Percentiles rank a stretch among this genome's conserved stretches.
phyloP scores from a whole-genome alignment of 64 coral and sea anemone species.

The Porites australiensis region DNA sequence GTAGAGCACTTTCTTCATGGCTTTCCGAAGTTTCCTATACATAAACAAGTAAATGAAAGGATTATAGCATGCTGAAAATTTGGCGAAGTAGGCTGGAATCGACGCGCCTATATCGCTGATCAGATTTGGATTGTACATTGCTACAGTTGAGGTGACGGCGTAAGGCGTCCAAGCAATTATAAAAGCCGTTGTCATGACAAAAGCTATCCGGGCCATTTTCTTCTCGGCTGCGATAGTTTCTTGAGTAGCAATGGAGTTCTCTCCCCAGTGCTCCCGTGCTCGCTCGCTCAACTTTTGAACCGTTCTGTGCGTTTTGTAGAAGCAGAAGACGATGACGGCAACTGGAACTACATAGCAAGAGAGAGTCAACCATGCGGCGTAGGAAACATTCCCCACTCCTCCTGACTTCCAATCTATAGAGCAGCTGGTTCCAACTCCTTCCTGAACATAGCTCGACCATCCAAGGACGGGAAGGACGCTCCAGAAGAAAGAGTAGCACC shows the following conservation, averaged over 20 bases:
- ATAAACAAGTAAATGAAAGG: conserved; percentile 37
- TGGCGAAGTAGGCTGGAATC: conserved; percentile 36
- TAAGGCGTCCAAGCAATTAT: conserved; percentile 41
- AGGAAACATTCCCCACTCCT: background rate
- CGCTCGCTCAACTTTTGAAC: background rate
- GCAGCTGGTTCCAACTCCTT: conserved; percentile 56
- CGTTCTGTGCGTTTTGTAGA: background rate
- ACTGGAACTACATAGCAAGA: conserved; percentile 38
- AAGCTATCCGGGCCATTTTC: background rate
- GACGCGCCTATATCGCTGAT: conserved; percentile 1
- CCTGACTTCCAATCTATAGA: conserved; percentile 35
- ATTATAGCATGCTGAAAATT: conserved; percentile 37
- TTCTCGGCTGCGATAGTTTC: background rate
- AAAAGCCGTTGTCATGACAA: conserved; percentile 9
- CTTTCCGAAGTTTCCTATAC: background rate
- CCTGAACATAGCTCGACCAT: conserved; percentile 38
- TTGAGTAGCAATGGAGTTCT: background rate
- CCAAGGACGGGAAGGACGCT: conserved; percentile 20
- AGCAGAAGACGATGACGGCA: conserved; percentile 22
- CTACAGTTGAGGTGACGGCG: background rate
- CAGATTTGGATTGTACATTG: background rate
- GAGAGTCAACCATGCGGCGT: background rate
- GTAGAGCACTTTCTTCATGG: background rate
- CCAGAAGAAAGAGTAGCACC: conserved; percentile 45
- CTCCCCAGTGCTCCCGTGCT: conserved; percentile 17